These are phyloP conservation scores for Chloroceryle inda DNA, from an alignment of 2,797 vertebrate genomes.

Conservation along the genomic window DNA sequence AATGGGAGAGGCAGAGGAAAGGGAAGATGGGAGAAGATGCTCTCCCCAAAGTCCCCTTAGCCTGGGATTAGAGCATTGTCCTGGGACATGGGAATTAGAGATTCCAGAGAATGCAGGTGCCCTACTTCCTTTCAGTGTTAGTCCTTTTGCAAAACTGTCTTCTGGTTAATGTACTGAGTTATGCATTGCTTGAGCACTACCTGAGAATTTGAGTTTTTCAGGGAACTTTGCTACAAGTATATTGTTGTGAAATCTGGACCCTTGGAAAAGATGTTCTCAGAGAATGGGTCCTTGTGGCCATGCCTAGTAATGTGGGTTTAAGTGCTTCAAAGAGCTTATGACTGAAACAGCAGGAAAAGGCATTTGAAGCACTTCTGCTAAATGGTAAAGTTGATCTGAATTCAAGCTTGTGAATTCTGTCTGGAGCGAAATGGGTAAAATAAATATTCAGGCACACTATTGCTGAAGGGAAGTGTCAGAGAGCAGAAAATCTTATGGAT, in stretches of 20 bases:
- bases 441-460: background rate
- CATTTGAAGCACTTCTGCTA: background rate
- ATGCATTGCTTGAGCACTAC: background rate
- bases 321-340: background rate
- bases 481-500: background rate
- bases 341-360: background rate
- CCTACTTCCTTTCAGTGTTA: background rate
- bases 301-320: background rate
- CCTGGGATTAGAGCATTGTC: background rate
- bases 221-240: background rate
- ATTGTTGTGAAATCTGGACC: background rate
- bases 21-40: background rate
- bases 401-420: background rate
- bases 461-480: background rate
- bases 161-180: background rate
- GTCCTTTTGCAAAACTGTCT: background rate
- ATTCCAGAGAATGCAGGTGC: background rate
- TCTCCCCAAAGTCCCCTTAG: background rate
- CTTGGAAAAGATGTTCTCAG: background rate
- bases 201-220: background rate
- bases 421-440: background rate
- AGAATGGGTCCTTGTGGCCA: background rate
- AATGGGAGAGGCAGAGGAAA: background rate
- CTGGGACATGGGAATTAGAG: background rate
- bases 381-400: background rate